Conservation (phyloP, 2,888 invertebrate species). For the Tenthredo amoena region DNA sequence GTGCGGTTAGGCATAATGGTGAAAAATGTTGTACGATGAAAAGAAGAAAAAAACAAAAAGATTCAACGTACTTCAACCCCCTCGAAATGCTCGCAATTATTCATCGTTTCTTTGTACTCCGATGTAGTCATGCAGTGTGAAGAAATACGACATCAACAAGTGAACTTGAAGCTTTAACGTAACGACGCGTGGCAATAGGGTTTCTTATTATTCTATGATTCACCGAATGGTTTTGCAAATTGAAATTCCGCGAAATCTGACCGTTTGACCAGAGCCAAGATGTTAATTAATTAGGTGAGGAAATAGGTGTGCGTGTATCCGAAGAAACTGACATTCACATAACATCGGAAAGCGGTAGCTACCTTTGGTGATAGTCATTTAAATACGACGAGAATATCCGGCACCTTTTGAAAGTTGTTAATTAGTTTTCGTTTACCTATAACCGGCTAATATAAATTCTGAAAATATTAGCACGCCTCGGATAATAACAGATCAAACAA, state of each 20-base stretch:
- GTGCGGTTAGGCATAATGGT: slow-evolving; percentile 2
- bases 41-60: not conserved
- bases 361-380: not conserved
- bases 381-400: not conserved
- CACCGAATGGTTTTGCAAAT: not conserved
- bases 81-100: not conserved
- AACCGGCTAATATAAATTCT: not conserved
- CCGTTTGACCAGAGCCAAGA: not conserved
- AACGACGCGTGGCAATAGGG: not conserved
- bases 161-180: not conserved
- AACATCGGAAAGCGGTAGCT: not conserved
- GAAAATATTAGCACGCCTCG: not conserved
- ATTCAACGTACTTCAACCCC: not conserved
- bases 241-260: not conserved
- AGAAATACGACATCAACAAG: not conserved
- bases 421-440: not conserved
- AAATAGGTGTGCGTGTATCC: not conserved
- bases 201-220: not conserved
- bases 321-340: not conserved
- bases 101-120: not conserved
- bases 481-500: slow-evolving; percentile 41
- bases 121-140: not conserved
- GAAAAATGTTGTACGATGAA: not conserved
- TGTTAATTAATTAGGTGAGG: not conserved
- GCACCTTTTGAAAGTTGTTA: slow-evolving; percentile 16